These are phyloP conservation scores for Pomatostomus ruficeps DNA, from an alignment of 2,113 vertebrate species.

Conservation along the genomic window DNA sequence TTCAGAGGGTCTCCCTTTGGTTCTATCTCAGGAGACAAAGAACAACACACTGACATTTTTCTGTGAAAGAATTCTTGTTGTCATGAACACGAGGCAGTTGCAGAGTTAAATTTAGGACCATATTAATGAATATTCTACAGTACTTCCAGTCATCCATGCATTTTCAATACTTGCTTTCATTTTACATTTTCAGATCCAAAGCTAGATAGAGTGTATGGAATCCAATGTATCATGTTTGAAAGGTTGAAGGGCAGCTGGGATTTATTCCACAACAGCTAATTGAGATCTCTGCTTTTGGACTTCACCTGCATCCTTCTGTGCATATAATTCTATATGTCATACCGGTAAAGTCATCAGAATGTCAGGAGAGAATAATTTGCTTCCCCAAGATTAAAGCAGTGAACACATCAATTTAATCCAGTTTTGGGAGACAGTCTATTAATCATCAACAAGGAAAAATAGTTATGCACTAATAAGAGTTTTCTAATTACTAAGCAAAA, in stretches of 20 bases:
- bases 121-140: not conserved
- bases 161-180: not conserved
- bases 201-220: not conserved
- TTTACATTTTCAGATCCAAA: not conserved
- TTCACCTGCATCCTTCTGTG: not conserved
- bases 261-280: slow-evolving; percentile 29
- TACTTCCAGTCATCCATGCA: not conserved
- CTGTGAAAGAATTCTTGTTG: not conserved
- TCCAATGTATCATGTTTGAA: slow-evolving; percentile 12
- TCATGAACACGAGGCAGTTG: not conserved
- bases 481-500: not conserved
- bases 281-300: slow-evolving; percentile 17
- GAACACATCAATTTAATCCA: not conserved
- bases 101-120: not conserved
- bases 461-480: not conserved
- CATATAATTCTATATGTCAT: not conserved
- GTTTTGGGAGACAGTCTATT: not conserved
- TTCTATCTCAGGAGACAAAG: not conserved
- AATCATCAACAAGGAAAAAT: not conserved
- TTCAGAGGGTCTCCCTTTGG: not conserved
- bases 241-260: not conserved
- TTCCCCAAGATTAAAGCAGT: slow-evolving; percentile 2
- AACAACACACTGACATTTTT: not conserved
- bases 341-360: not conserved
- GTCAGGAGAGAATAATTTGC: slow-evolving; percentile 12